Evolutionary conservation across 2,113 vertebrate species (phyloP).

Genomic region (Columbina picui): DNA sequence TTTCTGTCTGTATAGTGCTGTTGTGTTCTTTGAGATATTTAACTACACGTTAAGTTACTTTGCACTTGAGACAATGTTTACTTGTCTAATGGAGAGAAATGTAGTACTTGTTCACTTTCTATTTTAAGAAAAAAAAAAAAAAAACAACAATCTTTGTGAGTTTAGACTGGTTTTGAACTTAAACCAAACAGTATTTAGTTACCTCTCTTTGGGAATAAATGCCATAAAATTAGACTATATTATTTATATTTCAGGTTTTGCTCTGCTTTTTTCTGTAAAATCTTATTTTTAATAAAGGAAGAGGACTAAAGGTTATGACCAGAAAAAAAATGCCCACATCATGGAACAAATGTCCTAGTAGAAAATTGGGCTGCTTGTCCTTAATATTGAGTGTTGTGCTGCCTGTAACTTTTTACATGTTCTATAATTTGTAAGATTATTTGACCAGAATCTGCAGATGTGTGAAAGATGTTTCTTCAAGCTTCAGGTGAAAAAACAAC

Average conservation of each 20-base stretch:
- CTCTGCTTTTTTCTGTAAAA: background rate
- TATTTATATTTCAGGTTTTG: background rate
- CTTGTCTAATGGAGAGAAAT: background rate
- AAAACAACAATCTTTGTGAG: background rate
- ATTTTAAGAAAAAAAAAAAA: background rate
- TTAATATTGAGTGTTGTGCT: background rate
- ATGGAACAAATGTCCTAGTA: background rate
- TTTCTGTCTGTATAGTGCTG: background rate
- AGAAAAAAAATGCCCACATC: background rate
- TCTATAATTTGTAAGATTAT: background rate
- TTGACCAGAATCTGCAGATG: background rate
- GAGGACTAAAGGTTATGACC: background rate
- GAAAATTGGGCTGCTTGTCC: background rate
- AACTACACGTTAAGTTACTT: background rate
- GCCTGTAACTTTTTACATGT: background rate
- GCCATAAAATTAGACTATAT: background rate
- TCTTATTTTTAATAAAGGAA: background rate
- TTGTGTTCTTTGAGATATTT: background rate
- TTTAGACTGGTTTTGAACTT: background rate
- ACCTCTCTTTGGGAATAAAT: background rate
- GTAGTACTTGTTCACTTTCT: background rate
- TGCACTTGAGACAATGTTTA: background rate
- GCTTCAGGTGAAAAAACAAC: no score
- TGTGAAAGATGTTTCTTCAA: background rate
- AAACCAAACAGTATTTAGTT: background rate